These are phyloP conservation scores for Tricholauxania praeusta DNA, from an alignment of 2,888 invertebrate genomes.

Conservation along the genomic window DNA sequence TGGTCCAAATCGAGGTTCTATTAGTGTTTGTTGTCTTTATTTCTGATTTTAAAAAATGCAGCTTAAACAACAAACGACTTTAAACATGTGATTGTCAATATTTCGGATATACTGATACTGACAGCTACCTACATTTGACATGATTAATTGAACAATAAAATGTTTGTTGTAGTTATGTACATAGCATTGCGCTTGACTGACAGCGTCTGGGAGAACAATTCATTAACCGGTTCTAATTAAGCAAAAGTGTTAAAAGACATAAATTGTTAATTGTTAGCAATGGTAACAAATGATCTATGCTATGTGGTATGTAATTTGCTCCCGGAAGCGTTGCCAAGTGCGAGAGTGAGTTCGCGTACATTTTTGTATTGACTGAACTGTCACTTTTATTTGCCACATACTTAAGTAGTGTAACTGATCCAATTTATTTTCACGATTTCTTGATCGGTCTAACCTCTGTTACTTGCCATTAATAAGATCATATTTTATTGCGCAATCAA, in stretches of 20 bases:
- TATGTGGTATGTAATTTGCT: background rate
- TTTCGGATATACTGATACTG: background rate
- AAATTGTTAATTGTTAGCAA: background rate
- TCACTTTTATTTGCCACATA: background rate
- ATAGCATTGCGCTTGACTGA: too few relatives aligned
- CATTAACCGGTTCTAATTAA: background rate
- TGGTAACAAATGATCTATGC: background rate
- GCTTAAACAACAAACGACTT: too few relatives aligned
- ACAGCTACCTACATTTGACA: background rate
- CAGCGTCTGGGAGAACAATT: background rate
- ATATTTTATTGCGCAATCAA: background rate
- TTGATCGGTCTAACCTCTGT: background rate
- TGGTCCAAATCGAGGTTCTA: background rate
- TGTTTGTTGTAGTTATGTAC: background rate
- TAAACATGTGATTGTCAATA: too few relatives aligned
- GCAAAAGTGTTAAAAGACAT: background rate
- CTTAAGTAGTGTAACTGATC: background rate
- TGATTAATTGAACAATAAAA: background rate
- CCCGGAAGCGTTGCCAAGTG: conserved; percentile 11
- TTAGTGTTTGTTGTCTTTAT: background rate
- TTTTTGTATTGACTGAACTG: background rate
- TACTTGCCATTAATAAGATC: background rate
- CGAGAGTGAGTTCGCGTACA: background rate
- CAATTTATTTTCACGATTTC: background rate
- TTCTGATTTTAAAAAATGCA: background rate